These are phyloP conservation scores for Lasiurus cinereus DNA, from an alignment of 2,113 vertebrate species.

Conservation along the genomic window DNA sequence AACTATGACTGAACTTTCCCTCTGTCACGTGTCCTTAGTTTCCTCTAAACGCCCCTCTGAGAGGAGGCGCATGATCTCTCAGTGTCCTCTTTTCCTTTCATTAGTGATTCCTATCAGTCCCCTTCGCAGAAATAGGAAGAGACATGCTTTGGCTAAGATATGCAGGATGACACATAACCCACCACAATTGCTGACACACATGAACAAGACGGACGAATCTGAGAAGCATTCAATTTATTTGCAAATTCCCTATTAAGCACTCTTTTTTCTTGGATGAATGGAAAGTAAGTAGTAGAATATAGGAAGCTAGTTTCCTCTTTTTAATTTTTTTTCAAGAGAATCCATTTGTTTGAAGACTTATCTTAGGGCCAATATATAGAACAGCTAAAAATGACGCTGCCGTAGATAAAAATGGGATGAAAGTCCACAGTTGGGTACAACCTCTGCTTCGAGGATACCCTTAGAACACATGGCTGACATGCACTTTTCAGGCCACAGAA, in stretches of 20 bases:
- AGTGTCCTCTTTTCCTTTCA: neutral
- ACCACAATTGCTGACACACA: neutral
- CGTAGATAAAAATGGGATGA: neutral
- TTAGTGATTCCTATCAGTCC: neutral
- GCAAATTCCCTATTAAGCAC: neutral
- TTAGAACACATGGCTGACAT: neutral
- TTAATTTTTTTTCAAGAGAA: slow-evolving; percentile 12
- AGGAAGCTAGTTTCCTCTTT: neutral
- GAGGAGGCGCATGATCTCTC: neutral
- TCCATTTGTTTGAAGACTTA: slow-evolving; percentile 25
- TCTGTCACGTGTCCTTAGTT: neutral
- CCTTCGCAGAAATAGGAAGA: neutral
- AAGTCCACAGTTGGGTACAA: neutral
- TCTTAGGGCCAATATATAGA: slow-evolving; percentile 34
- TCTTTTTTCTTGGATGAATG: slow-evolving; percentile 14
- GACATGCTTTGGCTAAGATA: neutral
- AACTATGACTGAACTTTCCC: neutral
- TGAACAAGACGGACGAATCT: neutral
- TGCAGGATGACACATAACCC: neutral
- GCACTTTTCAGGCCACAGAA: slow-evolving; percentile 23
- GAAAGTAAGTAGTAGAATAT: neutral
- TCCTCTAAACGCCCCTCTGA: neutral
- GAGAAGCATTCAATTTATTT: neutral
- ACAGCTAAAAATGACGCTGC: slow-evolving; percentile 4
- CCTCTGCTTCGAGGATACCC: neutral